Conservation (phyloP, 2,113 vertebrate species). For the Datnioides undecimradiatus region DNA sequence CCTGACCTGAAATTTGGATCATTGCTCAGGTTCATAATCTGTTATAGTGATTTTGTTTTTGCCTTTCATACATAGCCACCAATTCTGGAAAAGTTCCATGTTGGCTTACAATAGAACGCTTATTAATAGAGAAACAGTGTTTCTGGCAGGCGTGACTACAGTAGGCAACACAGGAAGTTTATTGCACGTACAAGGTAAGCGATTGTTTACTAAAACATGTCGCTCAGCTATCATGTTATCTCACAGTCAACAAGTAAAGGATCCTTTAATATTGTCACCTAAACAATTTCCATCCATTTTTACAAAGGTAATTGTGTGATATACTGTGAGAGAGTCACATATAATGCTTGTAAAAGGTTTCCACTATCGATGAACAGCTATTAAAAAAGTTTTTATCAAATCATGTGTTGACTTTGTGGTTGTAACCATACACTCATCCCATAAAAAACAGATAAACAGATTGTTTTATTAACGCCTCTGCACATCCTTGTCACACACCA, state of each 20-base stretch:
- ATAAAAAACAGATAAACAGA: neutral
- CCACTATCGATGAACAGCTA: neutral
- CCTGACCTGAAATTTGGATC: conserved; percentile 27
- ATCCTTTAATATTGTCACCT: neutral
- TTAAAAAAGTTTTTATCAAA: too few relatives aligned
- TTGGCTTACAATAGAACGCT: neutral
- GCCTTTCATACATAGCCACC: neutral
- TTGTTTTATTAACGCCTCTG: neutral
- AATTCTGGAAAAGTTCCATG: conserved; percentile 24
- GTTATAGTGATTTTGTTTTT: conserved; percentile 19
- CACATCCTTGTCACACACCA: too few relatives aligned
- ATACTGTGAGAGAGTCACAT: neutral
- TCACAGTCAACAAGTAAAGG: neutral
- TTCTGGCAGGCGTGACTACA: neutral
- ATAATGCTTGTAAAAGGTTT: neutral
- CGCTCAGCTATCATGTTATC: conserved; percentile 1
- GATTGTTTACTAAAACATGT: conserved; percentile 22
- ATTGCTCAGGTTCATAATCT: conserved; percentile 13
- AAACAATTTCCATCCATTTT: conserved; percentile 11
- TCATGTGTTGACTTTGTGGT: too few relatives aligned
- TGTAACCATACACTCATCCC: neutral
- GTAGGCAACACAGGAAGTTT: neutral
- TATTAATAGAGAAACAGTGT: conserved; percentile 20
- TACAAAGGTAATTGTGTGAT: neutral
- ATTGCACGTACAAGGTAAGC: neutral